Conservation (phyloP, 1,140 invertebrate genomes). For the Maconellicoccus hirsutus region DNA sequence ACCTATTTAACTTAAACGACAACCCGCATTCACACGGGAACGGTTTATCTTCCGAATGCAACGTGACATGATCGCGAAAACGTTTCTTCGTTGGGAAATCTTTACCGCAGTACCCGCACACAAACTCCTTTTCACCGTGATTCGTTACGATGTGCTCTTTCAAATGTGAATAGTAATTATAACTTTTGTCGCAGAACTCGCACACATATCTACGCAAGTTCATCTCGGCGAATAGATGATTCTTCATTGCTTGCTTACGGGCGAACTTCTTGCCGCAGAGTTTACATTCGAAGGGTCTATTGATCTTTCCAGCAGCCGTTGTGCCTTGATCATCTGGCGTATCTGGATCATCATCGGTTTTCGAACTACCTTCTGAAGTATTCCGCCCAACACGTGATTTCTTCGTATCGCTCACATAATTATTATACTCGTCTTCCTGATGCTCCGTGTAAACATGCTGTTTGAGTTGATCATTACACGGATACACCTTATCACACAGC, state of each 20-base stretch:
- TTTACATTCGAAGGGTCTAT: conserved; percentile 70
- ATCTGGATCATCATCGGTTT: too few species aligned
- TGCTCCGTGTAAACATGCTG: not conserved
- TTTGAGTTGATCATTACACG: not conserved
- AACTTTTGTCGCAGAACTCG: conserved; percentile 24
- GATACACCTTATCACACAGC: not conserved
- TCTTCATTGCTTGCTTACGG: conserved; percentile 86
- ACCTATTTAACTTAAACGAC: not conserved
- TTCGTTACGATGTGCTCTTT: conserved; percentile 20
- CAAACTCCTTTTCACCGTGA: conserved; percentile 23
- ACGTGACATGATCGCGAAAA: conserved; percentile 21
- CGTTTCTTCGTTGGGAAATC: conserved; percentile 23
- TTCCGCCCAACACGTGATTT: too few species aligned
- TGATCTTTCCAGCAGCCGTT: not conserved
- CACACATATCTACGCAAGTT: conserved; percentile 15
- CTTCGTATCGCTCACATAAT: conserved; percentile 33
- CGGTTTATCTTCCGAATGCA: conserved; percentile 23
- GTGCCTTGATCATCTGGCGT: too few species aligned
- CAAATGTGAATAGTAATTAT: conserved; percentile 22
- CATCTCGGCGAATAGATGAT: conserved; percentile 44
- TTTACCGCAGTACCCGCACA: conserved; percentile 20
- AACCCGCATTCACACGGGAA: conserved; percentile 18
- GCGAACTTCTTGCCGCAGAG: conserved; percentile 86
- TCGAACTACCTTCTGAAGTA: too few species aligned
- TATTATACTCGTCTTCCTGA: not conserved